Conservation (phyloP, 2,797 vertebrate genomes). For the Agapornis canus region DNA sequence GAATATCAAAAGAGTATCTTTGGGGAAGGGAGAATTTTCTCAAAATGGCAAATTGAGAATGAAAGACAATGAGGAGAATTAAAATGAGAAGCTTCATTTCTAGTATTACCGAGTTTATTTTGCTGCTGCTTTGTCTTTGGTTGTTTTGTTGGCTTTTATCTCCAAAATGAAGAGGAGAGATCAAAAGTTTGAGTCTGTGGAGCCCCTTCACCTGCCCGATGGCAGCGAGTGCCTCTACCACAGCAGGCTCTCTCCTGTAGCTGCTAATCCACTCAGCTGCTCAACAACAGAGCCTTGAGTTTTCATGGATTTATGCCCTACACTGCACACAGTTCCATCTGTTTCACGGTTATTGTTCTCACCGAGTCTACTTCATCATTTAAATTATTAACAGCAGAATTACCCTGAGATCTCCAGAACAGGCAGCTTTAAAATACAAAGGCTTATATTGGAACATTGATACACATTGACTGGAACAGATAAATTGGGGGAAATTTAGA, state of each 20-base stretch:
- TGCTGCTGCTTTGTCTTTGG: background rate
- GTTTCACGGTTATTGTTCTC: slow-evolving; percentile 41
- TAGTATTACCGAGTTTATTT: background rate
- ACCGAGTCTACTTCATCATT: slow-evolving; percentile 22
- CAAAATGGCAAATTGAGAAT: background rate
- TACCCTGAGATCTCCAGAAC: background rate
- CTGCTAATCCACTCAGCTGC: background rate
- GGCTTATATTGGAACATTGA: background rate
- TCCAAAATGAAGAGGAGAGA: background rate
- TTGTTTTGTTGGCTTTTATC: rapidly evolving
- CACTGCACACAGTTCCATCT: background rate
- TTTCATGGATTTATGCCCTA: slow-evolving; percentile 22
- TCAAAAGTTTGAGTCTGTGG: rapidly evolving
- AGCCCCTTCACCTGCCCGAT: background rate
- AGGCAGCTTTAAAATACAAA: background rate
- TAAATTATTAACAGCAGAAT: slow-evolving; percentile 70
- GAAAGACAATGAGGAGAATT: background rate
- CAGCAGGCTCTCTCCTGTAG: background rate
- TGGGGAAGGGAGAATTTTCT: background rate
- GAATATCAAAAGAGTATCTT: background rate
- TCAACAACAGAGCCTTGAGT: background rate
- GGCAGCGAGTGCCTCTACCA: rapidly evolving
- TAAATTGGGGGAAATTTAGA: background rate
- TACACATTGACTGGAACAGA: background rate
- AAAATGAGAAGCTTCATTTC: rapidly evolving